These are phyloP conservation scores for Hymenopus coronatus DNA, from an alignment of 2,888 invertebrate species.

Conservation along the genomic window DNA sequence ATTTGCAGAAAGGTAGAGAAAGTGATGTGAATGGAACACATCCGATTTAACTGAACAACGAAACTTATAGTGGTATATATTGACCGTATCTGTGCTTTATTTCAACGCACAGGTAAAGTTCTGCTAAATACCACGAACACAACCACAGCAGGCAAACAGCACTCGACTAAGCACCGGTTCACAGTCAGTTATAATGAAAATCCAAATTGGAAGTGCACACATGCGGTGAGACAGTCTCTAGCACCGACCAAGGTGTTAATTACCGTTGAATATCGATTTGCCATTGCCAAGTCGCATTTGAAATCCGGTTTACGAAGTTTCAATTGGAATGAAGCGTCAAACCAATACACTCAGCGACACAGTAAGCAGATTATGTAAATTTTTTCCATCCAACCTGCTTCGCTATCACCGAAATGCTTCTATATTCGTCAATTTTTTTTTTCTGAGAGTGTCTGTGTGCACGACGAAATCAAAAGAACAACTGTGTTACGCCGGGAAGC, in stretches of 20 bases:
- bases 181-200: background rate
- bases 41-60: no score
- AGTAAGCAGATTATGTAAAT: background rate
- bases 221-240: background rate
- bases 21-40: no score
- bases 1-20: no score
- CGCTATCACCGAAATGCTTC: background rate
- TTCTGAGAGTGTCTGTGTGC: background rate
- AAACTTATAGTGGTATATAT: no score
- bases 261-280: background rate
- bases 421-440: background rate
- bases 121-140: background rate
- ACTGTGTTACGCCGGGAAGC: background rate
- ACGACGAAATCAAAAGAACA: background rate
- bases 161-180: background rate
- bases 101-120: background rate
- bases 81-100: no score
- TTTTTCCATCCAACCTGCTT: background rate
- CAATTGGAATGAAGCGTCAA: background rate
- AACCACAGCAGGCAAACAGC: background rate
- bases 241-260: background rate
- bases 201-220: background rate
- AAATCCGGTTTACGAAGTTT: background rate
- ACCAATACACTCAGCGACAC: background rate
- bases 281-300: background rate